Percentiles rank a stretch among this genome's conserved stretches.
Evolutionary conservation across 2,888 invertebrate species (phyloP).

Genomic region (Timandra comae): DNA sequence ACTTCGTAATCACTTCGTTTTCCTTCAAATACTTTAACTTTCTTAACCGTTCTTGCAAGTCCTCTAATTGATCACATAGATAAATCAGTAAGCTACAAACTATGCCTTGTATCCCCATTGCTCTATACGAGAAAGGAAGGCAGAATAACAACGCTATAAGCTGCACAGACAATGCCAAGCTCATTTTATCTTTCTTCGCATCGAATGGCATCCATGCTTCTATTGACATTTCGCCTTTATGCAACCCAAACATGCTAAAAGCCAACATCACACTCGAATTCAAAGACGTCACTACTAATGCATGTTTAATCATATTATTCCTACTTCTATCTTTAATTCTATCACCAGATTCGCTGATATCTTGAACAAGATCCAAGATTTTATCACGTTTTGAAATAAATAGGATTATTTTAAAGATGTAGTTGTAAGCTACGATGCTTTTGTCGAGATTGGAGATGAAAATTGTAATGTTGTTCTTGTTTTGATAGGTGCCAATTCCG

Average conservation of each 20-base stretch:
- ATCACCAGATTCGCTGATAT: slow-evolving; percentile 50
- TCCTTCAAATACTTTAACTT: slow-evolving; percentile 30
- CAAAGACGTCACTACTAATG: slow-evolving; percentile 4
- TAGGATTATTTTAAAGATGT: slow-evolving; percentile 39
- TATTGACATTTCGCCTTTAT: slow-evolving; percentile 43
- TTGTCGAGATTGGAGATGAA: slow-evolving; percentile 50
- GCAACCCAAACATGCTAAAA: slow-evolving; percentile 35
- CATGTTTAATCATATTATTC: slow-evolving; percentile 13
- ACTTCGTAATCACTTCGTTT: slow-evolving; percentile 28
- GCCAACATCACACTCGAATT: slow-evolving; percentile 26
- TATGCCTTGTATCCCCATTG: slow-evolving; percentile 52
- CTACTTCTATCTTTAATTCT: slow-evolving; percentile 25
- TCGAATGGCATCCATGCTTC: slow-evolving; percentile 63
- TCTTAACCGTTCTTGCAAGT: slow-evolving; percentile 39
- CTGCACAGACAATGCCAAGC: slow-evolving; percentile 36
- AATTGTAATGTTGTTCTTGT: slow-evolving; percentile 28
- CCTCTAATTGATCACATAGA: slow-evolving; percentile 52
- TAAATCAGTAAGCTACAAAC: slow-evolving; percentile 56
- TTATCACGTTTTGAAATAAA: slow-evolving; percentile 39
- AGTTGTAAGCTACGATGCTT: slow-evolving; percentile 44
- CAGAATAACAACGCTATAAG: slow-evolving; percentile 32
- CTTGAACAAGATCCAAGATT: slow-evolving; percentile 35
- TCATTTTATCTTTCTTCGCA: slow-evolving; percentile 33
- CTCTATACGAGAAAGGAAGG: slow-evolving; percentile 40
- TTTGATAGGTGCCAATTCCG: slow-evolving; percentile 39